Conservation (phyloP, 2,888 invertebrate species). For the Drosophila rubida region DNA sequence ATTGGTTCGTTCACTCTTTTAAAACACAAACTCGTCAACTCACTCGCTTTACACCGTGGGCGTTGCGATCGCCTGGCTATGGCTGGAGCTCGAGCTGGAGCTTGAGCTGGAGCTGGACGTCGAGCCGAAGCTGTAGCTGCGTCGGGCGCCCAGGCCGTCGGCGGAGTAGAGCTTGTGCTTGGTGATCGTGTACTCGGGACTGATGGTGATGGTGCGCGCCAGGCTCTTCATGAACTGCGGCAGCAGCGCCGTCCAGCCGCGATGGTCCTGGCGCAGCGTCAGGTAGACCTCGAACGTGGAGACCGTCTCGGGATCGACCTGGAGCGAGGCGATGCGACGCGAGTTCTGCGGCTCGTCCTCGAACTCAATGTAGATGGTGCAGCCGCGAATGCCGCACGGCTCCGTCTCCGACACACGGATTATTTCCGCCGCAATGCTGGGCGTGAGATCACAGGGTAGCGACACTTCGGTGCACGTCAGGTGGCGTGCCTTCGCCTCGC, state of each 20-base stretch:
- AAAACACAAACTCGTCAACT: slow-evolving; percentile 9
- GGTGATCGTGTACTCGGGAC: slow-evolving; percentile 82
- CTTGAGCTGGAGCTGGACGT: slow-evolving; percentile 53
- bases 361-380: slow-evolving; percentile 82
- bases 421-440: slow-evolving; percentile 82
- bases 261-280: slow-evolving; percentile 82
- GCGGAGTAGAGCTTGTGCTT: slow-evolving; percentile 81
- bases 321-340: slow-evolving; percentile 80
- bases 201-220: slow-evolving; percentile 82
- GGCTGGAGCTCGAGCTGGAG: slow-evolving; percentile 58
- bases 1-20: slow-evolving; percentile 17
- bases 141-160: slow-evolving; percentile 63
- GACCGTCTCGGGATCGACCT: slow-evolving; percentile 81
- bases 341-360: slow-evolving; percentile 82
- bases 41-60: slow-evolving; percentile 61
- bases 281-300: slow-evolving; percentile 82
- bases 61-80: slow-evolving; percentile 73
- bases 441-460: slow-evolving; percentile 83
- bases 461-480: slow-evolving; percentile 82
- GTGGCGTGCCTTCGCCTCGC: slow-evolving; percentile 81
- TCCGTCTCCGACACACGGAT: slow-evolving; percentile 82
- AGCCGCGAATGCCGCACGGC: slow-evolving; percentile 82
- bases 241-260: slow-evolving; percentile 81
- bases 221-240: slow-evolving; percentile 83
- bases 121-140: slow-evolving; percentile 72